Evolutionary conservation across 2,113 vertebrate species (phyloP).

Genomic region (Tachycineta bicolor): DNA sequence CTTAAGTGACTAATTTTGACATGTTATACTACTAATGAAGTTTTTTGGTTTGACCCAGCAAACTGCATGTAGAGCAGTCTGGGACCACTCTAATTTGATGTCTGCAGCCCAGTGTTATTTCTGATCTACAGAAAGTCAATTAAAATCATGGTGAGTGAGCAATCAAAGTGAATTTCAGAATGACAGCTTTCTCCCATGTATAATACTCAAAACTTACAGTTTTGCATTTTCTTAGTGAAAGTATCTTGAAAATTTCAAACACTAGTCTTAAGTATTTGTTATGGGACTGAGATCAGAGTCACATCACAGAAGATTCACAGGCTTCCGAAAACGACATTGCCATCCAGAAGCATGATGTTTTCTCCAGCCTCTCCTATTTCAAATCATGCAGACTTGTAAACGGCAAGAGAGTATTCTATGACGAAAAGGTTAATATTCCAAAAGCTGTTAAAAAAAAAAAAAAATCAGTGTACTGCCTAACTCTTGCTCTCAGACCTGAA

Average conservation of each 20-base stretch:
- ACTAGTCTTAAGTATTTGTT: not conserved
- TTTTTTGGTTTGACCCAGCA: constrained; percentile 64
- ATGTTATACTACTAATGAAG: constrained; percentile 66
- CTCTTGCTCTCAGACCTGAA: not conserved
- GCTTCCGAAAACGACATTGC: not conserved
- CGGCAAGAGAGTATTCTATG: not conserved
- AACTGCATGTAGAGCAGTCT: not conserved
- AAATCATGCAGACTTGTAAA: not conserved
- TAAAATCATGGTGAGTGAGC: not conserved
- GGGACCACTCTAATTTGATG: not conserved
- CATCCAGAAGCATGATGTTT: not conserved
- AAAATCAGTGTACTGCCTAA: accelerated
- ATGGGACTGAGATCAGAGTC: not conserved
- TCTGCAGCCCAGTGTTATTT: not conserved
- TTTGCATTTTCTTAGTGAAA: not conserved
- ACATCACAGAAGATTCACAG: not conserved
- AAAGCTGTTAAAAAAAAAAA: not conserved
- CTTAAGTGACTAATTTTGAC: constrained; percentile 80
- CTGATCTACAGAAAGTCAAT: not conserved
- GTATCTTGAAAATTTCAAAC: not conserved
- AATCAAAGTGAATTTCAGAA: not conserved
- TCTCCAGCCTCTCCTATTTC: not conserved
- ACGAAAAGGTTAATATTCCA: no score
- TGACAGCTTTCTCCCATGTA: not conserved
- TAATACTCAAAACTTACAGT: not conserved